Conservation (phyloP, 2,888 invertebrate species). For the Amiota mariae region DNA sequence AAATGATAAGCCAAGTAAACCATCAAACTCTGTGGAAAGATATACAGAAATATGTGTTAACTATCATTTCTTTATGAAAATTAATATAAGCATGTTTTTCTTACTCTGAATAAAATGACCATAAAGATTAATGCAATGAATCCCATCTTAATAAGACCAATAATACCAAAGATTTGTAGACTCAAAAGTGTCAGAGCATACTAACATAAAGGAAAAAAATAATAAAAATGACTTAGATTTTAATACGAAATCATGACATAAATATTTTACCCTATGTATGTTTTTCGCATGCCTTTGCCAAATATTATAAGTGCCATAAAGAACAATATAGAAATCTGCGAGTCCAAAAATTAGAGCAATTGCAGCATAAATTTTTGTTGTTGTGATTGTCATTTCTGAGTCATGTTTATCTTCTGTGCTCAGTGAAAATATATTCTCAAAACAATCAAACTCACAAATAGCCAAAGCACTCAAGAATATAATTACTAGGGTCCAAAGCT, state of each 20-base stretch:
- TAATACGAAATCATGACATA: not conserved
- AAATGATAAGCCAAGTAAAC: not conserved
- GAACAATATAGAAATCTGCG: not conserved
- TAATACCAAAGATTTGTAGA: slow-evolving; percentile 6
- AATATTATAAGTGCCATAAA: not conserved
- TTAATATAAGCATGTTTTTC: not conserved
- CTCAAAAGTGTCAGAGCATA: not conserved
- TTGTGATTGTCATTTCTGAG: not conserved
- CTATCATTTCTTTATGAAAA: too few relatives aligned
- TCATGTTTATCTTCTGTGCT: not conserved
- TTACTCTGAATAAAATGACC: not conserved
- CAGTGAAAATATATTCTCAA: not conserved
- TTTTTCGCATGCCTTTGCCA: not conserved
- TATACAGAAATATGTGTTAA: too few relatives aligned
- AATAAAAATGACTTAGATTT: too few relatives aligned
- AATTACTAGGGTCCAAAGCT: not conserved
- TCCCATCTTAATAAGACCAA: slow-evolving; percentile 12
- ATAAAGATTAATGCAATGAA: not conserved
- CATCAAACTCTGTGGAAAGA: not conserved
- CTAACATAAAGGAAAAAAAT: not conserved
- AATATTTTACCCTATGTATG: not conserved
- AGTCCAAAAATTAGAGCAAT: not conserved
- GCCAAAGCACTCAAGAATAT: not conserved
- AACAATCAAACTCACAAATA: not conserved
- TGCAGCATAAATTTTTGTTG: not conserved